Evolutionary conservation across 1,140 invertebrate species (phyloP), one percentile per base, ranked within the genome.

Genomic region (Drosophila tani): DNA sequence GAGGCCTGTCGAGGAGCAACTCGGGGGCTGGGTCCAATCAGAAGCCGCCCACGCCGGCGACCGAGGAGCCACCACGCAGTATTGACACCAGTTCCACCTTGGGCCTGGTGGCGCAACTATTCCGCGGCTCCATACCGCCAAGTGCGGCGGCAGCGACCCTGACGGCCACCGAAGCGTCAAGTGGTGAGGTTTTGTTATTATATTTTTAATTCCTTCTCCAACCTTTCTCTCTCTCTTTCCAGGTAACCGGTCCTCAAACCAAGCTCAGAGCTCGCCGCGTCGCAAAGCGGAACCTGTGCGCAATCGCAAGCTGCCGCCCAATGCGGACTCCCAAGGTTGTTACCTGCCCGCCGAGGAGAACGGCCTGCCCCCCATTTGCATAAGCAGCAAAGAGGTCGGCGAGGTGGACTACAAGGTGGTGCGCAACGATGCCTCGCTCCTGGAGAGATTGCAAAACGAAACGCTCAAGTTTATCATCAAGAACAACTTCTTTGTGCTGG

Each of bases 391-490:
- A 40, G 82, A 91, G 24, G 65, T 43, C 56, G 62, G 49, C 43
- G 95, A 95, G 91, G 94, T 94, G 46, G 93, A 94, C 2, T 95
- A 95, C 78, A 94, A 94, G 55, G 94, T 95, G 60, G 94, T 94
- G 58, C 84, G 84, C 38, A 95, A 95, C 56, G 93, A 94, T 75
- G 82, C 69, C 5, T 91, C 91, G 11, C 92, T 95, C 0, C 93
- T 95, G 4, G 92, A 94, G 60, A 93, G 94, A 29, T 70, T 95
- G 57, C 94, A 94, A 82, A 94, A 94, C n/a, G 94, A 95, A 64
- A 94, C 95, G 69, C 93, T 97, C 24, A 95, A 95, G 91, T 98
- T 97, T 93, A 96, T 96, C n/a, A 92, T 98, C 4, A 96, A 96
- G 85, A 95, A 95, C 64, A 97, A 97, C 93, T 94, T 98, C 7